Conservation (phyloP, 1,140 invertebrate genomes). For the Brachystomella parvula region DNA sequence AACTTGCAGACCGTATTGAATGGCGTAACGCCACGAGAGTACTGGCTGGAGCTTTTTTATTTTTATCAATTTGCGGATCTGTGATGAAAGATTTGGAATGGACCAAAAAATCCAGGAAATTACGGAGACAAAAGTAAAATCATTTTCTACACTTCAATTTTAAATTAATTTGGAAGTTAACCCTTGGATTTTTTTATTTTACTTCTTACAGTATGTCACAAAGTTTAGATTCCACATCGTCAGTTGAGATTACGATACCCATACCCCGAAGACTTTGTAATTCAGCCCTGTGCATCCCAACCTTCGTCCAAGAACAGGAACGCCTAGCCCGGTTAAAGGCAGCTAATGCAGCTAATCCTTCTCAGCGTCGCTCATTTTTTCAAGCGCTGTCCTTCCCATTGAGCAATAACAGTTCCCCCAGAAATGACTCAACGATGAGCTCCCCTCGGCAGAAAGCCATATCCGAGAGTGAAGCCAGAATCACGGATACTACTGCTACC, state of each 20-base stretch:
- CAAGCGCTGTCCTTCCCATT: not conserved
- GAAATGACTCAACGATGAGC: not conserved
- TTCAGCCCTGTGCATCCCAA: conserved; percentile 71
- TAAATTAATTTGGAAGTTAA: not conserved
- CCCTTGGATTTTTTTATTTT: conserved; percentile 1
- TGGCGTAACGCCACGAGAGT: conserved; percentile 82
- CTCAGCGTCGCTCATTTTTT: not conserved
- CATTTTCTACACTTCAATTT: not conserved
- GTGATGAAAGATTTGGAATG: conserved; percentile 68
- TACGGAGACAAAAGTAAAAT: not conserved
- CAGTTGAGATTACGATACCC: not conserved
- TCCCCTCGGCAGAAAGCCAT: too few relatives aligned
- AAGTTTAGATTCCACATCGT: not conserved
- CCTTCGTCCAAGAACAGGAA: conserved; percentile 56
- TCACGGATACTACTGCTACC: not conserved
- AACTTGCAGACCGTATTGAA: conserved; percentile 63
- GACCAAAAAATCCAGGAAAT: conserved; percentile 37
- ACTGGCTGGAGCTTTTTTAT: conserved; percentile 72
- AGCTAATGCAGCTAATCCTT: conserved; percentile 5
- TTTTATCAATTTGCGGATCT: conserved; percentile 76
- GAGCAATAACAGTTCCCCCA: not conserved
- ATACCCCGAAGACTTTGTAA: conserved; percentile 54
- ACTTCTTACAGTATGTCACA: not conserved
- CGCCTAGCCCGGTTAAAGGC: not conserved
- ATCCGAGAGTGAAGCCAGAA: not conserved